phyloP scores from a whole-genome alignment of 2,113 vertebrate genomes.

The Pluvialis apricaria region DNA sequence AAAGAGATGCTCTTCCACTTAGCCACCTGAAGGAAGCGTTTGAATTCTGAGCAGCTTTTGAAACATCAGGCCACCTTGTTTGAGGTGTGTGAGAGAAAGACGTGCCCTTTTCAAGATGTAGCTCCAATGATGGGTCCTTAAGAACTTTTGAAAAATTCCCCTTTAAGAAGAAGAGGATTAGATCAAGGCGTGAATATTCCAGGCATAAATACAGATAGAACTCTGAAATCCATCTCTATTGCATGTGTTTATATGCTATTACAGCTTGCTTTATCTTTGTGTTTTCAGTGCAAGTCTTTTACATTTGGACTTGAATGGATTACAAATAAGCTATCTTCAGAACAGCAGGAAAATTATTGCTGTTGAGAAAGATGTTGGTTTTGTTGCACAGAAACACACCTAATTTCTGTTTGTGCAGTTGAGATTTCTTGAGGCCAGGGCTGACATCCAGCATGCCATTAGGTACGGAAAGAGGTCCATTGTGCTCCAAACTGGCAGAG shows the following conservation, averaged over 20 bases:
- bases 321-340: not conserved
- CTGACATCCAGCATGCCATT: slow-evolving; percentile 62
- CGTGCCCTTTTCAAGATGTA: slow-evolving; percentile 40
- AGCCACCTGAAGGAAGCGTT: slow-evolving; percentile 25
- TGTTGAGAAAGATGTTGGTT: slow-evolving; percentile 28
- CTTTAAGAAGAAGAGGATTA: slow-evolving; percentile 40
- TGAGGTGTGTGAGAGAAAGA: slow-evolving; percentile 48
- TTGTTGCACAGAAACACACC: slow-evolving; percentile 49
- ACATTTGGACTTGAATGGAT: not conserved
- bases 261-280: not conserved
- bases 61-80: slow-evolving; percentile 65
- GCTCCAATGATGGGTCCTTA: not conserved
- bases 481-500: slow-evolving; percentile 58
- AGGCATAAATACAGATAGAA: slow-evolving; percentile 17
- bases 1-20: slow-evolving; percentile 57
- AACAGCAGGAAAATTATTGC: not conserved
- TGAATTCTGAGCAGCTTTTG: slow-evolving; percentile 62
- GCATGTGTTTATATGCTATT: not conserved
- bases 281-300: not conserved
- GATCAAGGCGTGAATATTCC: slow-evolving; percentile 57
- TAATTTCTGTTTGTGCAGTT: slow-evolving; percentile 6
- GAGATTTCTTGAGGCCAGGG: slow-evolving; percentile 59
- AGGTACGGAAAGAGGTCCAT: slow-evolving; percentile 55
- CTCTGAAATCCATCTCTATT: not conserved
- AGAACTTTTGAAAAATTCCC: slow-evolving; percentile 45